Evolutionary conservation across 1,140 invertebrate genomes (phyloP).

Genomic region (Magallana gigas): DNA sequence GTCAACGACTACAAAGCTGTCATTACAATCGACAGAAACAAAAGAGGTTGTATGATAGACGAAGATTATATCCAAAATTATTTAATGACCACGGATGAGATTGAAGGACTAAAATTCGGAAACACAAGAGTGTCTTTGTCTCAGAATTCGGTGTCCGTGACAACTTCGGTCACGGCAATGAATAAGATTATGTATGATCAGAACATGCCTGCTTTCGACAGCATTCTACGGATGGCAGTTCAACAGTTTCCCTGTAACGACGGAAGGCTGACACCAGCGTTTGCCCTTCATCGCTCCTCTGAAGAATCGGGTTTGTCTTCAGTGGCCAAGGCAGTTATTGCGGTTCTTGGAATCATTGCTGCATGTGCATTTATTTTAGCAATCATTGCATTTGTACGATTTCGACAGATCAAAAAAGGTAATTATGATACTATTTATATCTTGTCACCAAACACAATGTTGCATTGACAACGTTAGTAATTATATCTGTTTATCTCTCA

Average conservation of each 20-base stretch:
- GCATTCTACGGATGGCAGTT: neutral
- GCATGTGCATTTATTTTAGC: too few species aligned
- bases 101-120: neutral
- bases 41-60: neutral
- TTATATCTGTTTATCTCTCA: too few species aligned
- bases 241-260: neutral
- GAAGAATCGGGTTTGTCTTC: neutral
- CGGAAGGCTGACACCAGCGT: neutral
- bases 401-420: too few species aligned
- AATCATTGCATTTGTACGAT: too few species aligned
- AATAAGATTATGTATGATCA: constrained; percentile 14
- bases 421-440: too few species aligned
- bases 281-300: neutral
- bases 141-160: neutral
- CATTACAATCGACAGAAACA: neutral
- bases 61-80: neutral
- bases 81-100: neutral
- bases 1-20: neutral
- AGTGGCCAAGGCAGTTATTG: neutral
- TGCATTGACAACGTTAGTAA: too few species aligned
- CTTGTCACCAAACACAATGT: too few species aligned
- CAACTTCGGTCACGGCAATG: neutral
- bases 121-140: neutral
- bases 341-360: neutral
- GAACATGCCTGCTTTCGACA: neutral